Percentiles rank a stretch among this genome's conserved stretches.
These are phyloP conservation scores for Sinosuthora webbiana DNA, from an alignment of 2,113 vertebrate genomes.

Conservation along the genomic window DNA sequence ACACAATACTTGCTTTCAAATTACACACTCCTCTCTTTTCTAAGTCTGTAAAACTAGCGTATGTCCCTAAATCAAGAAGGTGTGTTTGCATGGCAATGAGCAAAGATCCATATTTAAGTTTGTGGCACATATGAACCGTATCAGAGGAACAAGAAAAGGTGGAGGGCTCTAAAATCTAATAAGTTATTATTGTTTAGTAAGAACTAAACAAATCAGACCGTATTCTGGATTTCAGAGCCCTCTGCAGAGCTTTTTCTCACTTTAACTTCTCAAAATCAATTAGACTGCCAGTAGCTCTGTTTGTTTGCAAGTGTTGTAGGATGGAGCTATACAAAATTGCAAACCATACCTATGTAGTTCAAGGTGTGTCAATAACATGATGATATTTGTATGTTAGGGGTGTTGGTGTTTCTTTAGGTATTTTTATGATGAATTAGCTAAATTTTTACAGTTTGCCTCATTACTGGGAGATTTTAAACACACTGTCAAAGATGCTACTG, in stretches of 20 bases:
- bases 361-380: background rate
- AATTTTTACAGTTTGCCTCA: background rate
- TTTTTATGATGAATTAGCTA: background rate
- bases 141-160: background rate
- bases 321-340: background rate
- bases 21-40: background rate
- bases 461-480: background rate
- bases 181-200: background rate
- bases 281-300: background rate
- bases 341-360: background rate
- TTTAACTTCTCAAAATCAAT: slow-evolving; percentile 4
- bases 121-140: background rate
- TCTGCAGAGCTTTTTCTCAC: background rate
- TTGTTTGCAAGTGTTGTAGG: slow-evolving; percentile 37
- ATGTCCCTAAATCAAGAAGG: background rate
- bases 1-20: background rate
- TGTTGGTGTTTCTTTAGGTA: fast-evolving
- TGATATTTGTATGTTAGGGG: background rate
- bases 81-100: background rate
- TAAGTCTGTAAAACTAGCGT: background rate
- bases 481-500: background rate
- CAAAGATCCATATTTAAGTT: background rate
- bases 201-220: background rate
- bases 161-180: background rate
- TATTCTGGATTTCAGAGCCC: background rate